Evolutionary conservation across 2,797 vertebrate species (phyloP).

Genomic region (Mormyrus proboscirostris): DNA sequence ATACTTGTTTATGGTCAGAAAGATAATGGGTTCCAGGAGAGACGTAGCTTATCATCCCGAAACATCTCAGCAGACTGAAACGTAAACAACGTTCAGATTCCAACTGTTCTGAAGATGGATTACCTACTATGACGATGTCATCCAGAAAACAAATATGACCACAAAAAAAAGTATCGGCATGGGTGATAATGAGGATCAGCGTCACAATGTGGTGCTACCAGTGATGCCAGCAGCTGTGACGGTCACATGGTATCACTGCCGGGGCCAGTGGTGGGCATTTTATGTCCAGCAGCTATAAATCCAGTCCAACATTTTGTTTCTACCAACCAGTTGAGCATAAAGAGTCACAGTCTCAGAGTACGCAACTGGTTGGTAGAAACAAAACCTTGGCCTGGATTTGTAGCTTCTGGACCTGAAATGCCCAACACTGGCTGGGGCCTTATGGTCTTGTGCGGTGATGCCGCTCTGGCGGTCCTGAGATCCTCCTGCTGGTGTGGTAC

Average conservation of each 20-base stretch:
- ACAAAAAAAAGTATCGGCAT: background rate
- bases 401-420: background rate
- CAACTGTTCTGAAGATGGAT: background rate
- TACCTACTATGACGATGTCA: background rate
- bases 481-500: background rate
- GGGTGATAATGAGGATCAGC: background rate
- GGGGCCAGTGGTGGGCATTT: background rate
- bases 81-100: background rate
- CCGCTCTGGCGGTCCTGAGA: background rate
- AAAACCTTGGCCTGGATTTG: background rate
- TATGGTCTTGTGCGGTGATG: background rate
- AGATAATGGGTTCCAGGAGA: conserved; percentile 4
- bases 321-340: background rate
- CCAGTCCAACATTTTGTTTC: background rate
- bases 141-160: background rate
- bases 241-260: background rate
- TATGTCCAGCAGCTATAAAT: background rate
- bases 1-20: background rate
- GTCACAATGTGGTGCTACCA: background rate
- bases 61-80: background rate
- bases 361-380: background rate
- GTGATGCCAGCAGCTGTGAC: background rate
- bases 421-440: background rate
- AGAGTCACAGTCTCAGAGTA: background rate
- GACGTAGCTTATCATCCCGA: background rate